A percentile compares a stretch with the other conserved stretches of the same genome.
These are phyloP conservation scores for Anthoscopus minutus DNA, from an alignment of 2,113 vertebrate species.

Conservation along the genomic window DNA sequence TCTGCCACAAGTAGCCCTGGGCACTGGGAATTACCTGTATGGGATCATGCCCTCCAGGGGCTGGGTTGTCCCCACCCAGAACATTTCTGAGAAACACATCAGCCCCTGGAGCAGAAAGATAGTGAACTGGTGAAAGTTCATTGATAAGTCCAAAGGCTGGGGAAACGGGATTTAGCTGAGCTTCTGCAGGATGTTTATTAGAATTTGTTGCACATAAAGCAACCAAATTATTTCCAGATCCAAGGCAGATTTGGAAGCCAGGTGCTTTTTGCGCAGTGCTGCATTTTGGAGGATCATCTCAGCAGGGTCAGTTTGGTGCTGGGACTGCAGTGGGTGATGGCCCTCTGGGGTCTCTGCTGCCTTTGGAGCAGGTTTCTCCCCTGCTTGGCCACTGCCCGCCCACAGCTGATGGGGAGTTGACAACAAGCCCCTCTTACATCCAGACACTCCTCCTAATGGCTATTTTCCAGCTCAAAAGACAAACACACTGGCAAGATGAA, in stretches of 20 bases:
- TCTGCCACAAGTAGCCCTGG: background rate
- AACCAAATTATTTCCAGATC: background rate
- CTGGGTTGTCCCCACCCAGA: background rate
- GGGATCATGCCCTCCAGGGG: background rate
- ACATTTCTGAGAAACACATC: background rate
- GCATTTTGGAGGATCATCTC: background rate
- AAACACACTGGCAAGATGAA: background rate
- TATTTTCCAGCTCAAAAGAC: background rate
- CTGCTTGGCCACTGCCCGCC: background rate
- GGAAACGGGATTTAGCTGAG: background rate
- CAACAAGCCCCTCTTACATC: background rate
- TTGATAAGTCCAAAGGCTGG: background rate
- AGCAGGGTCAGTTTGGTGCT: background rate
- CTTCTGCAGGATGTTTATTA: background rate
- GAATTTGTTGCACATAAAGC: background rate
- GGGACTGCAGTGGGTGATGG: background rate
- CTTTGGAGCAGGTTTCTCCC: background rate
- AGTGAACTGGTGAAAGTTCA: background rate
- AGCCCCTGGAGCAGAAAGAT: background rate
- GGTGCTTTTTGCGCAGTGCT: background rate
- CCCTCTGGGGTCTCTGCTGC: background rate
- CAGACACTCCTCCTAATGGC: rapidly evolving
- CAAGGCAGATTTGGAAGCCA: background rate
- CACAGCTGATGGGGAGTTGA: rapidly evolving
- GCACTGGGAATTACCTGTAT: background rate